Evolutionary conservation across 2,888 invertebrate species (phyloP).

Genomic region (Erebia epiphron): DNA sequence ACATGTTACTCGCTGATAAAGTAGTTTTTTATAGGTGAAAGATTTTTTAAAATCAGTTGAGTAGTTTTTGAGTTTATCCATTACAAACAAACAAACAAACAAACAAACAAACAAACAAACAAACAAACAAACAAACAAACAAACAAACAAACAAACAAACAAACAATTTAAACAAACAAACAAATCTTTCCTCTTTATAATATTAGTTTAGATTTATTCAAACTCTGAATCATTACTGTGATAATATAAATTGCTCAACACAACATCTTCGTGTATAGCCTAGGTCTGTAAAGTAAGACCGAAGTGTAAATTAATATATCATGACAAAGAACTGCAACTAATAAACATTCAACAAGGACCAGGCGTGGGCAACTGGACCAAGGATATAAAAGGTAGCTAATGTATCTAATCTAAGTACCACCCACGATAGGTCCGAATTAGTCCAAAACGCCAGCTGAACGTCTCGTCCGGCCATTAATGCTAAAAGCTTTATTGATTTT

Average conservation of each 20-base stretch:
- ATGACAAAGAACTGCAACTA: no score
- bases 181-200: no score
- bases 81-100: no score
- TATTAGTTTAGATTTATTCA: no score
- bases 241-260: background rate
- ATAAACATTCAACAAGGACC: background rate
- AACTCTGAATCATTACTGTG: background rate
- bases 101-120: no score
- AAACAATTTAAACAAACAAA: no score
- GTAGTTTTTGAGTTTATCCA: no score
- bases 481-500: constrained; percentile 72
- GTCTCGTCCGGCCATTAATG: constrained; percentile 53
- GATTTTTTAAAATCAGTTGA: no score
- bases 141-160: no score
- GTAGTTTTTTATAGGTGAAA: no score
- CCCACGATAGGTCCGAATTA: constrained; percentile 16
- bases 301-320: background rate
- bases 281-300: background rate
- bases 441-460: constrained; percentile 38
- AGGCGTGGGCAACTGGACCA: background rate
- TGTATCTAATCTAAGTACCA: background rate
- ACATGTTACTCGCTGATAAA: no score
- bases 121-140: no score
- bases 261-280: background rate
- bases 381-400: background rate